A percentile compares a stretch with the other conserved stretches of the same genome.
Conservation (phyloP, 1,140 invertebrate genomes). For the Uloborus diversus region DNA sequence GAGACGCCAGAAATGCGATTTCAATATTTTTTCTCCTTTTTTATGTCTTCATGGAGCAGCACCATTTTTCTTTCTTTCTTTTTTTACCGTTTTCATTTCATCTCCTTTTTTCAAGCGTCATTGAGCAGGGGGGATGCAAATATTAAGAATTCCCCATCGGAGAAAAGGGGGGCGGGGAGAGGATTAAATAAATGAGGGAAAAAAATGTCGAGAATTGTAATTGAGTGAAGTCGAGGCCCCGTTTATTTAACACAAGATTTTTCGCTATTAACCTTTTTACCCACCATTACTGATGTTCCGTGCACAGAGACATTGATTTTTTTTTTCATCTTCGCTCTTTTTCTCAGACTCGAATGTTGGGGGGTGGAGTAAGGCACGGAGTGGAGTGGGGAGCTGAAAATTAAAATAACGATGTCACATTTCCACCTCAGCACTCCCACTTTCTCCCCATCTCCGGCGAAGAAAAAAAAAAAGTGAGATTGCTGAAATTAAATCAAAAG, state of each 20-base stretch:
- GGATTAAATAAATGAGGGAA: slow-evolving; percentile 15
- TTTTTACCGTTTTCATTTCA: background rate
- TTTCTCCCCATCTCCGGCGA: background rate
- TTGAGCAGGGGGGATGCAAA: slow-evolving; percentile 30
- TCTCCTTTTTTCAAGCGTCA: slow-evolving; percentile 31
- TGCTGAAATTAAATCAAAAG: background rate
- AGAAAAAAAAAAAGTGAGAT: background rate
- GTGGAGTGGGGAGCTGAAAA: slow-evolving; percentile 13
- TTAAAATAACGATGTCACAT: slow-evolving; percentile 54
- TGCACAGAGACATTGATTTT: slow-evolving; percentile 36
- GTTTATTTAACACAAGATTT: slow-evolving; percentile 56
- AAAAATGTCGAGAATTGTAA: slow-evolving; percentile 48
- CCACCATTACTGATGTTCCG: slow-evolving; percentile 51
- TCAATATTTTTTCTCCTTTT: slow-evolving; percentile 12
- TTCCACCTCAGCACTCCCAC: background rate
- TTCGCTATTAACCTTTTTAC: slow-evolving; percentile 55
- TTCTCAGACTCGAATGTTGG: slow-evolving; percentile 3
- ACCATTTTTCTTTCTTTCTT: background rate
- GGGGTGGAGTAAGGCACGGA: slow-evolving; percentile 3
- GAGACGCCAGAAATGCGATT: slow-evolving; percentile 20
- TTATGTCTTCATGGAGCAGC: background rate
- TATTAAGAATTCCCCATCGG: slow-evolving; percentile 1
- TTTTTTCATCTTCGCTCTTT: slow-evolving; percentile 7
- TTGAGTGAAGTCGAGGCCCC: slow-evolving; percentile 49
- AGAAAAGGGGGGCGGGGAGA: slow-evolving; percentile 10